These are phyloP conservation scores for Sardinella longiceps DNA, from an alignment of 2,797 vertebrate genomes.

Conservation along the genomic window DNA sequence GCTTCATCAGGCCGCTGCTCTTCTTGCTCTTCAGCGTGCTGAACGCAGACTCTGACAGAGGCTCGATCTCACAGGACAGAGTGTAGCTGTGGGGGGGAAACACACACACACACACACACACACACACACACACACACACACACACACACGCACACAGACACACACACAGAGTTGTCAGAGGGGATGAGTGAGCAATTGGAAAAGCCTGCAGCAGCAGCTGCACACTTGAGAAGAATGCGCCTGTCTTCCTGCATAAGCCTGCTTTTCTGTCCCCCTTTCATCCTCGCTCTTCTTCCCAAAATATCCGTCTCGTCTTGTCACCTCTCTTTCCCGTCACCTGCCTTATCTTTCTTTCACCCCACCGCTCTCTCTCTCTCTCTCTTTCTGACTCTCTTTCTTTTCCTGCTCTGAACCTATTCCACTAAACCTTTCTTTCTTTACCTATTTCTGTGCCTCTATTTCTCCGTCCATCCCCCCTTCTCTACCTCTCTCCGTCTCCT, in stretches of 20 bases:
- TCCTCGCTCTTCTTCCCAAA: background rate
- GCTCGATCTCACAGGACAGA: conserved; percentile 91
- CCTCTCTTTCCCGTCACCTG: background rate
- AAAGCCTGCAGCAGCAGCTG: too few relatives aligned
- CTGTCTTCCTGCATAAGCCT: too few relatives aligned
- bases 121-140: conserved; percentile 7
- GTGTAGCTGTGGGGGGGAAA: conserved; percentile 76
- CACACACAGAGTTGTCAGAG: background rate
- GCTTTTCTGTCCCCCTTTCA: background rate
- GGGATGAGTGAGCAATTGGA: background rate
- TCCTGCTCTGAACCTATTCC: background rate
- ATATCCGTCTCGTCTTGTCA: too few relatives aligned
- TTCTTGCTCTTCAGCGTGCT: conserved; percentile 89
- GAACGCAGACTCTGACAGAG: conserved; percentile 89
- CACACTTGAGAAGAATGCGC: too few relatives aligned
- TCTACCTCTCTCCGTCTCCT: background rate
- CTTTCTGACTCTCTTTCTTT: background rate
- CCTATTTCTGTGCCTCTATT: background rate
- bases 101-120: background rate
- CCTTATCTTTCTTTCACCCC: background rate
- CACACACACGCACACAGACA: conserved; percentile 7
- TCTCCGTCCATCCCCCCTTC: background rate
- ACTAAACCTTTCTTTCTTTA: background rate
- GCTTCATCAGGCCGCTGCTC: conserved; percentile 89
- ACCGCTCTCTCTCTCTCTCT: background rate